A percentile compares a stretch with the other conserved stretches of the same genome.
phyloP scores from a whole-genome alignment of 2,888 invertebrate genomes.

The Idaea biselata region DNA sequence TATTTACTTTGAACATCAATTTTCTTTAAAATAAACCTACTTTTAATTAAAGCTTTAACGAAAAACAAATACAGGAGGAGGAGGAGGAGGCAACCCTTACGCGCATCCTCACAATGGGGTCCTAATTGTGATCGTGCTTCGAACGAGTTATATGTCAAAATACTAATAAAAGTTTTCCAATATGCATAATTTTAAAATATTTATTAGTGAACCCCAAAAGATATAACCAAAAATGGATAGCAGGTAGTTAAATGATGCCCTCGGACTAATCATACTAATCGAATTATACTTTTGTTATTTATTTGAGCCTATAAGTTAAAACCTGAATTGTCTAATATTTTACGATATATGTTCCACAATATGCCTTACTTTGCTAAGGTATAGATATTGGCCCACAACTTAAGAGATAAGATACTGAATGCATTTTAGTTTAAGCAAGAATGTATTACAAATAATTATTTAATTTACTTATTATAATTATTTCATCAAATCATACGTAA shows the following conservation, averaged over 20 bases:
- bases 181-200: background rate
- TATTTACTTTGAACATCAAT: constrained; percentile 78
- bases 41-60: constrained; percentile 79
- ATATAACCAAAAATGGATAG: too few relatives aligned
- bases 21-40: constrained; percentile 77
- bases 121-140: constrained; percentile 40
- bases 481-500: constrained; percentile 57
- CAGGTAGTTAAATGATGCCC: too few relatives aligned
- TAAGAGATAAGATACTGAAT: too few relatives aligned
- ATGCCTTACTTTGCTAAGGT: too few relatives aligned
- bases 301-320: too few relatives aligned
- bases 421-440: background rate
- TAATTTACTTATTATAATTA: constrained; percentile 28
- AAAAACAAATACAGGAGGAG: constrained; percentile 73
- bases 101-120: constrained; percentile 46
- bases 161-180: constrained; percentile 1
- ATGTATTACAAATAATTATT: constrained; percentile 8
- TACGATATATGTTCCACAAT: too few relatives aligned
- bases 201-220: background rate
- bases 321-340: too few relatives aligned
- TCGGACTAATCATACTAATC: too few relatives aligned
- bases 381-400: too few relatives aligned
- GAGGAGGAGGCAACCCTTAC: constrained; percentile 62
- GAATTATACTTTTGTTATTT: too few relatives aligned
- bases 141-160: constrained; percentile 18